Evolutionary conservation across 2,888 invertebrate species (phyloP).

Genomic region (Rhopalosiphum nymphaeae): DNA sequence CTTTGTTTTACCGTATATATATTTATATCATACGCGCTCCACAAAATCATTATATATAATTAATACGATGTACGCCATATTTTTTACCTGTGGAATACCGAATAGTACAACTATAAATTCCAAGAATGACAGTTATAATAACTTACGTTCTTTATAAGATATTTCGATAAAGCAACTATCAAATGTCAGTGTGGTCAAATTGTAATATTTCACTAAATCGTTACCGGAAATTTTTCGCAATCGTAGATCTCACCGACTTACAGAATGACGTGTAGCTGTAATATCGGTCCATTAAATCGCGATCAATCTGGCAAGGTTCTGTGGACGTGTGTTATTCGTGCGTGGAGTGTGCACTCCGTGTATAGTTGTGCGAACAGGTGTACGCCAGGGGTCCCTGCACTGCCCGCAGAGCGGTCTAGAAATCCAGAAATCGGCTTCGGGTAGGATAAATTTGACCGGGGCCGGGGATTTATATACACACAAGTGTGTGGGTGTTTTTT

Average conservation of each 20-base stretch:
- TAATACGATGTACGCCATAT: no score
- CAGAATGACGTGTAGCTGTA: neutral
- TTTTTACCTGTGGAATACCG: neutral
- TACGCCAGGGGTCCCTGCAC: neutral
- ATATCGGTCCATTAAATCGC: neutral
- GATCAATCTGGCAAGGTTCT: neutral
- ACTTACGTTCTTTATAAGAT: neutral
- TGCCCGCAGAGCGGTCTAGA: neutral
- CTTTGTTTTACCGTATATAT: neutral
- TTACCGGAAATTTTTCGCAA: neutral
- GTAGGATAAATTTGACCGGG: neutral
- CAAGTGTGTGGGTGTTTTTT: neutral
- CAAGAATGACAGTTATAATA: neutral
- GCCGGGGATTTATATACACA: neutral
- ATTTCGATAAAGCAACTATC: neutral
- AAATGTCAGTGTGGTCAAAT: neutral
- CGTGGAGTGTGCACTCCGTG: neutral
- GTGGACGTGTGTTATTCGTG: neutral
- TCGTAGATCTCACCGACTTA: neutral
- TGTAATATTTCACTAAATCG: neutral
- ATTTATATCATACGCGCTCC: neutral
- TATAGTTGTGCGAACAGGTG: neutral
- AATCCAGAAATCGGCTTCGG: conserved; percentile 11
- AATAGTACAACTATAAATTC: neutral
- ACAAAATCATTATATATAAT: neutral